These are phyloP conservation scores for Pyxicephalus adspersus DNA, from an alignment of 2,113 vertebrate species.

Conservation along the genomic window DNA sequence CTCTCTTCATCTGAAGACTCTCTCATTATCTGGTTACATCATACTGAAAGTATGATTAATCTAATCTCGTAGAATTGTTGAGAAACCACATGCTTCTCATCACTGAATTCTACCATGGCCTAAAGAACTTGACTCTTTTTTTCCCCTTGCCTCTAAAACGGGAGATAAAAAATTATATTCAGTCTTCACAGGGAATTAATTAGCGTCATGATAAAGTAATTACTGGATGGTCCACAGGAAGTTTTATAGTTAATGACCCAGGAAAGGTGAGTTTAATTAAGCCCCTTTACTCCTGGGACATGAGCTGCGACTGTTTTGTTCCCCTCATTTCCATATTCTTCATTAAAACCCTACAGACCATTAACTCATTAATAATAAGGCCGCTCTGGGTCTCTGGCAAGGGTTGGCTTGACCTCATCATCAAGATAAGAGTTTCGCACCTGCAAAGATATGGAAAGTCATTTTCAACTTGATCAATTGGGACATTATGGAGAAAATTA, in stretches of 20 bases:
- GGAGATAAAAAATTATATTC: slow-evolving; percentile 55
- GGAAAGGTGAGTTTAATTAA: slow-evolving; percentile 63
- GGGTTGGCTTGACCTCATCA: neutral
- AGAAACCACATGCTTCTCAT: neutral
- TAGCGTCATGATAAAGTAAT: slow-evolving; percentile 54
- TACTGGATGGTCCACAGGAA: slow-evolving; percentile 55
- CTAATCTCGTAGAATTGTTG: neutral
- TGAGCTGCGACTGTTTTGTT: slow-evolving; percentile 5
- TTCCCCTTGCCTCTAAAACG: slow-evolving; percentile 41
- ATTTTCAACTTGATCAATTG: neutral
- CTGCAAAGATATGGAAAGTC: neutral
- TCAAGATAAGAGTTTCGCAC: neutral
- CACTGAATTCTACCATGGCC: neutral
- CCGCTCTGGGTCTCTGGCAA: slow-evolving; percentile 27
- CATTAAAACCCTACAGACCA: slow-evolving; percentile 61
- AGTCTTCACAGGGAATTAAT: slow-evolving; percentile 57
- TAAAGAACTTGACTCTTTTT: slow-evolving; percentile 25
- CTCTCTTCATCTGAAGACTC: too few species aligned
- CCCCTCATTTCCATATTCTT: slow-evolving; percentile 59
- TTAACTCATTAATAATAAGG: slow-evolving; percentile 65
- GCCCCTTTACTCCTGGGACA: slow-evolving; percentile 41
- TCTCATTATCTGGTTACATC: too few species aligned
- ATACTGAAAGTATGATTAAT: neutral
- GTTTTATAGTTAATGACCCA: slow-evolving; percentile 64
- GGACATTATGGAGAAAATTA: slow-evolving; percentile 12